Conservation (phyloP, 1,140 invertebrate species). For the Samia ricini region DNA sequence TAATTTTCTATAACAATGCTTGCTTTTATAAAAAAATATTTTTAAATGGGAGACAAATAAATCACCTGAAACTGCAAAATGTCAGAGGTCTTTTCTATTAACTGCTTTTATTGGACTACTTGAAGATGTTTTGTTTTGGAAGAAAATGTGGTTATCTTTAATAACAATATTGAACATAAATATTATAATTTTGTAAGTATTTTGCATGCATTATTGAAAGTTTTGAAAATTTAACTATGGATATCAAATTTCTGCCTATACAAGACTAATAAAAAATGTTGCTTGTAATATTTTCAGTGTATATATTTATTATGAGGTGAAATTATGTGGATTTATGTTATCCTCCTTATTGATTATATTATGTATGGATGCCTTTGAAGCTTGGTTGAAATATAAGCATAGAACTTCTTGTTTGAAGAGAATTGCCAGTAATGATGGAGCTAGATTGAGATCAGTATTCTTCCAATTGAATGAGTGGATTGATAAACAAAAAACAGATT, state of each 20-base stretch:
- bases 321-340: slow-evolving; percentile 49
- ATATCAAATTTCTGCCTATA: too few relatives aligned
- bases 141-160: slow-evolving; percentile 62
- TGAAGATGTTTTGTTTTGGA: slow-evolving; percentile 68
- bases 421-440: slow-evolving; percentile 40
- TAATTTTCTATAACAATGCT: slow-evolving; percentile 24
- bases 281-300: slow-evolving; percentile 42
- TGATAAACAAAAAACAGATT: slow-evolving; percentile 38
- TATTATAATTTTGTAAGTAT: slow-evolving; percentile 59
- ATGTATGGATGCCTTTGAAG: slow-evolving; percentile 56
- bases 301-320: slow-evolving; percentile 48
- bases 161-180: slow-evolving; percentile 53
- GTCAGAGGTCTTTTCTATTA: slow-evolving; percentile 32
- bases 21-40: slow-evolving; percentile 24
- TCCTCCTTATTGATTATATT: slow-evolving; percentile 37
- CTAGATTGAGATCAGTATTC: slow-evolving; percentile 34
- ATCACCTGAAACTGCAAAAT: slow-evolving; percentile 24
- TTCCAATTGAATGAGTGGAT: slow-evolving; percentile 37
- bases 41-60: slow-evolving; percentile 35
- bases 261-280: too few relatives aligned
- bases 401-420: slow-evolving; percentile 59
- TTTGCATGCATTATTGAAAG: too few relatives aligned
- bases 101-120: slow-evolving; percentile 39
- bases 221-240: too few relatives aligned
- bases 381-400: slow-evolving; percentile 69